Conservation (phyloP, 2,113 vertebrate species). For the Sporophila hypoxantha region DNA sequence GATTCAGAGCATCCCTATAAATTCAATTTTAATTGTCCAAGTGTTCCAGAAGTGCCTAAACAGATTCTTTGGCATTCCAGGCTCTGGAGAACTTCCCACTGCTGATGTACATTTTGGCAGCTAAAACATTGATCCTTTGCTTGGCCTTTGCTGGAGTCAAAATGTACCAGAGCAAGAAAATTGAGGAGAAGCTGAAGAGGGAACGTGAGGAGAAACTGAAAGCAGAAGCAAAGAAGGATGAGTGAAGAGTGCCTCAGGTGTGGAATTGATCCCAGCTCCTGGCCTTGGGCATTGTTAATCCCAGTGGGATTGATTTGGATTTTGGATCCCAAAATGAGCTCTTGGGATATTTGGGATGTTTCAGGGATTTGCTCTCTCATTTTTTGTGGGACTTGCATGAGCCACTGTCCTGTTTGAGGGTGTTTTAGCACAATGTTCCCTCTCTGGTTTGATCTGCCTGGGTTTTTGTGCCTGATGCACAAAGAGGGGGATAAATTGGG, state of each 20-base stretch:
- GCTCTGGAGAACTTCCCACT: constrained; percentile 86
- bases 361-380: background rate
- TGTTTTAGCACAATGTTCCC: background rate
- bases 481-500: background rate
- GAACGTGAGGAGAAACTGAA: constrained; percentile 59
- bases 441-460: background rate
- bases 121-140: constrained; percentile 90
- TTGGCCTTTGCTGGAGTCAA: constrained; percentile 87
- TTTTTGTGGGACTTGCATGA: background rate
- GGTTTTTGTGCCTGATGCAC: background rate
- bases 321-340: background rate
- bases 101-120: constrained; percentile 90
- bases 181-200: constrained; percentile 72
- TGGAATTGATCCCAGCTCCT: background rate
- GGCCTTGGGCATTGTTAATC: background rate
- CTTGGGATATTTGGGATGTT: background rate
- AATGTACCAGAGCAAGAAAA: constrained; percentile 83
- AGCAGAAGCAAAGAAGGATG: constrained; percentile 69
- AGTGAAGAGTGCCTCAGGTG: constrained; percentile 61
- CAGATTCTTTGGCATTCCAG: constrained; percentile 52
- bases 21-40: background rate
- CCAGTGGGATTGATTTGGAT: background rate
- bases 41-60: background rate
- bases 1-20: background rate
- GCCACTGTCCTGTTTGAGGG: accelerated